These are phyloP conservation scores for Cerceris ruficornis DNA, from an alignment of 2,888 invertebrate species.

Conservation along the genomic window DNA sequence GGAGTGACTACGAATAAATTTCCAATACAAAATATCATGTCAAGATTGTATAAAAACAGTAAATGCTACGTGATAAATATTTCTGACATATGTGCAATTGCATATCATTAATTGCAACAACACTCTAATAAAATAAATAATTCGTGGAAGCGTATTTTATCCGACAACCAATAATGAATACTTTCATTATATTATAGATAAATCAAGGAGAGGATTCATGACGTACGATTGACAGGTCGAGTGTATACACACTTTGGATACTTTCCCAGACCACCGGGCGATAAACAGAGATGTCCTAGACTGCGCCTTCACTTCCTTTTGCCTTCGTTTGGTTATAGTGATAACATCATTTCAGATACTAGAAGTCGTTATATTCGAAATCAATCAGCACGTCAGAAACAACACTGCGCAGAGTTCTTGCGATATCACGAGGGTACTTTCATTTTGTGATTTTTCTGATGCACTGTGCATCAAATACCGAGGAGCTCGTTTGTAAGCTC, in stretches of 20 bases:
- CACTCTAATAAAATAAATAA: too few species aligned
- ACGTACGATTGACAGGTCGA: slow-evolving; percentile 51
- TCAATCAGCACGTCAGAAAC: background rate
- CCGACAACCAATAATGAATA: too few species aligned
- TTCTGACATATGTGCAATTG: too few species aligned
- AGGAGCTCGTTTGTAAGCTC: slow-evolving; percentile 33
- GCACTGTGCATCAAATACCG: slow-evolving; percentile 45
- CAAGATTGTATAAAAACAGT: too few species aligned
- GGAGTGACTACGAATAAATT: too few species aligned
- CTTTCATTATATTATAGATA: too few species aligned
- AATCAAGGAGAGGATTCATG: slow-evolving; percentile 37
- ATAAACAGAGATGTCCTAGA: slow-evolving; percentile 41
- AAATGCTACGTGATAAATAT: too few species aligned
- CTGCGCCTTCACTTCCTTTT: slow-evolving; percentile 24
- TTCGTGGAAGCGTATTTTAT: too few species aligned
- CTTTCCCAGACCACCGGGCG: slow-evolving; percentile 30
- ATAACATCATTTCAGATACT: slow-evolving; percentile 38
- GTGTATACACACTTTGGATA: slow-evolving; percentile 31
- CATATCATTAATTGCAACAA: too few species aligned
- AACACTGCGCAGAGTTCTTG: slow-evolving; percentile 11
- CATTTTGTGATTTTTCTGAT: slow-evolving; percentile 55
- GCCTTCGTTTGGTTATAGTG: slow-evolving; percentile 34
- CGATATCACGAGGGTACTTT: slow-evolving; percentile 59
- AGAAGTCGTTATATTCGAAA: slow-evolving; percentile 1
- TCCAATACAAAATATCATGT: too few species aligned